Evolutionary conservation across 2,888 invertebrate species (phyloP).

Genomic region (Carpatolechia fugitivella): DNA sequence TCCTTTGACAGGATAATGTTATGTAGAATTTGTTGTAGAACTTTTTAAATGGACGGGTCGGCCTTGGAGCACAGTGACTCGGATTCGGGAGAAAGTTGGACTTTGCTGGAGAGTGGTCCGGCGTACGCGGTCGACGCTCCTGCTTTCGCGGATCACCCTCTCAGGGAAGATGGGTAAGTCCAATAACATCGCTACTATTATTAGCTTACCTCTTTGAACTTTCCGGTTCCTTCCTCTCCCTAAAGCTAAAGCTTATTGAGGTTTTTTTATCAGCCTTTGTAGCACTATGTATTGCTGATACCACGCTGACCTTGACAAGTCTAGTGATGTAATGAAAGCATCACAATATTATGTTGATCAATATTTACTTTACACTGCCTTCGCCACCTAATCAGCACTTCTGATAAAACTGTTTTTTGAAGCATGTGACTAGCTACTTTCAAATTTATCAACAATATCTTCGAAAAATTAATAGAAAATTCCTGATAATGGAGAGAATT

Average conservation of each 20-base stretch:
- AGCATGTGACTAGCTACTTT: not conserved
- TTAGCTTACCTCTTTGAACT: not conserved
- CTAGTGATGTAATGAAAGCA: not conserved
- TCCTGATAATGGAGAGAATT: too few relatives aligned
- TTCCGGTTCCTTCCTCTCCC: not conserved
- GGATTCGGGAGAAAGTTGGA: slow-evolving; percentile 77
- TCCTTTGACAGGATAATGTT: slow-evolving; percentile 8
- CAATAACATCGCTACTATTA: not conserved
- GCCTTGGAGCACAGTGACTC: slow-evolving; percentile 67
- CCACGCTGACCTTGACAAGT: slow-evolving; percentile 2
- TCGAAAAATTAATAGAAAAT: too few relatives aligned
- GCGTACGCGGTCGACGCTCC: slow-evolving; percentile 46
- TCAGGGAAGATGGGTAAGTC: slow-evolving; percentile 40
- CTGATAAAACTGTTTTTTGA: not conserved
- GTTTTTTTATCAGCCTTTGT: too few relatives aligned
- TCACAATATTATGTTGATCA: slow-evolving; percentile 1
- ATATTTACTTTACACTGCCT: slow-evolving; percentile 7
- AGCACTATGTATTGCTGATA: not conserved
- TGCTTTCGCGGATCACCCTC: slow-evolving; percentile 38
- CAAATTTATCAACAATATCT: not conserved
- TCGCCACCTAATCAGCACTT: not conserved
- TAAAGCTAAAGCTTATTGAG: too few relatives aligned
- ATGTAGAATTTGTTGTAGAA: slow-evolving; percentile 18
- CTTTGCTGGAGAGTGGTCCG: slow-evolving; percentile 56
- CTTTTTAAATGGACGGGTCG: slow-evolving; percentile 58